These are phyloP conservation scores for Dryadula phaetusa DNA, from an alignment of 2,888 invertebrate genomes.

Conservation along the genomic window DNA sequence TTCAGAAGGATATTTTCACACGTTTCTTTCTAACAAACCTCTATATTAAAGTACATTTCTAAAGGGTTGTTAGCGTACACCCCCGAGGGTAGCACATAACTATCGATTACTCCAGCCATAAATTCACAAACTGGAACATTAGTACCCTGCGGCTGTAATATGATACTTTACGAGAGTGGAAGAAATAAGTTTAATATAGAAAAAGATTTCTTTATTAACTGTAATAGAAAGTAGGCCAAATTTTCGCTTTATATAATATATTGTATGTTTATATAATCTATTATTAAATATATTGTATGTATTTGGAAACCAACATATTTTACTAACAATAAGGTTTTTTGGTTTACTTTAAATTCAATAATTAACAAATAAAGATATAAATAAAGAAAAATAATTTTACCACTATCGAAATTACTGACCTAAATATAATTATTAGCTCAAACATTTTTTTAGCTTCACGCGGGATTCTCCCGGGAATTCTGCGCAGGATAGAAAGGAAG, in stretches of 20 bases:
- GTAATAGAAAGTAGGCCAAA: slow-evolving; percentile 3
- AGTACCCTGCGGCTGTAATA: slow-evolving; percentile 36
- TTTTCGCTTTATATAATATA: background rate
- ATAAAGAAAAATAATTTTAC: no score
- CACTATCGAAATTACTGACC: no score
- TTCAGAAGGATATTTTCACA: slow-evolving; percentile 15
- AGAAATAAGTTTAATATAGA: slow-evolving; percentile 26
- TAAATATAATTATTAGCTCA: no score
- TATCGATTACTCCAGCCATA: slow-evolving; percentile 40
- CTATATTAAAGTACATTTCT: slow-evolving; percentile 29
- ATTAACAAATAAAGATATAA: no score
- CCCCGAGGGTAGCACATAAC: slow-evolving; percentile 35
- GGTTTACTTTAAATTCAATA: no score
- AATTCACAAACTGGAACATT: slow-evolving; percentile 40
- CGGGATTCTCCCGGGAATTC: no score
- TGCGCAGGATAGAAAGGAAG: no score
- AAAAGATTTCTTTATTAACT: slow-evolving; percentile 24
- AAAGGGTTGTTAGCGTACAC: slow-evolving; percentile 35
- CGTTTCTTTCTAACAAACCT: slow-evolving; percentile 8
- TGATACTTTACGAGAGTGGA: slow-evolving; percentile 35
- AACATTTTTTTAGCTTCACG: no score
- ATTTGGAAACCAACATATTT: background rate
- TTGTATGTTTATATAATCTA: no score
- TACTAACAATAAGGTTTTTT: no score
- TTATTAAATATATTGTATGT: background rate